These are phyloP conservation scores for Drosophila kambysellisi DNA, from an alignment of 2,888 invertebrate genomes.

Conservation along the genomic window DNA sequence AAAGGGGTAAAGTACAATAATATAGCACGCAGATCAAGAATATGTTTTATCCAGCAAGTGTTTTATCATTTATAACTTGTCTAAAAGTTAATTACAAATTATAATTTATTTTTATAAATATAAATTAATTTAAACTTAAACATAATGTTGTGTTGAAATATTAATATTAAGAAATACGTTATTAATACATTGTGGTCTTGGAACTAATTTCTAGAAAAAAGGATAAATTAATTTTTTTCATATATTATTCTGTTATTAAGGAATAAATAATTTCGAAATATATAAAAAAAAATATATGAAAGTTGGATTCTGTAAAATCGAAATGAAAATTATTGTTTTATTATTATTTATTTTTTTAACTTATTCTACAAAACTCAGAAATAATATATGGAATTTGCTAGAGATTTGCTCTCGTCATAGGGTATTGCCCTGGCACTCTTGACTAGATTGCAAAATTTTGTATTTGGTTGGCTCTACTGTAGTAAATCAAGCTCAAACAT, in stretches of 20 bases:
- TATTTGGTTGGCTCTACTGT: slow-evolving; percentile 1
- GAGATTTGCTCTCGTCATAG: no score
- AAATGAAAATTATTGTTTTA: no score
- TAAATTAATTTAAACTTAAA: neutral
- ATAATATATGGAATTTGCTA: no score
- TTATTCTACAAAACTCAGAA: no score
- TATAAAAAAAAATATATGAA: no score
- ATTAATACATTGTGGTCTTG: neutral
- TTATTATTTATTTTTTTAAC: no score
- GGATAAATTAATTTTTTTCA: no score
- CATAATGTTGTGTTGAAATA: neutral
- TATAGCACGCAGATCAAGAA: neutral
- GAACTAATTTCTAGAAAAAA: neutral
- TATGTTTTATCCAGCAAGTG: neutral
- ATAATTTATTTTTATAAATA: neutral
- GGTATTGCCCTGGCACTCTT: neutral
- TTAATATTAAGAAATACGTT: neutral
- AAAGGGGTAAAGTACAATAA: neutral
- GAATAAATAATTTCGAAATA: no score
- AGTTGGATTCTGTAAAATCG: no score
- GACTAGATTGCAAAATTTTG: no score
- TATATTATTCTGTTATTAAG: no score
- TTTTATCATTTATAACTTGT: neutral
- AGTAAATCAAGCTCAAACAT: slow-evolving; percentile 19
- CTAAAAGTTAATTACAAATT: neutral